These are phyloP conservation scores for Channa maculata DNA, from an alignment of 2,113 vertebrate species.

Conservation along the genomic window DNA sequence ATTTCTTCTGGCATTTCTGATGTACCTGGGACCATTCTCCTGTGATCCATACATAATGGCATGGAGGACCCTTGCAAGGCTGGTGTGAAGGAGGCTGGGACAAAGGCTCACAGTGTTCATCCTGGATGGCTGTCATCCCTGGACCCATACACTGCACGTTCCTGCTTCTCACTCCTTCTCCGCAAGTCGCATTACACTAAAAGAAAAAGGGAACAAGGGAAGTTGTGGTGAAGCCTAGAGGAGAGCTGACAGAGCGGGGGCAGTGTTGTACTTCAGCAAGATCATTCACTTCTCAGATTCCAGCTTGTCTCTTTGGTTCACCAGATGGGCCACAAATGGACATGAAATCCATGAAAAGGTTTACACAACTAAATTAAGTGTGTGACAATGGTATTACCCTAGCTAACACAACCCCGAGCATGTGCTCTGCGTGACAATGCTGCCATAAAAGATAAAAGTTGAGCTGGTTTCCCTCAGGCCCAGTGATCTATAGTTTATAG, in stretches of 20 bases:
- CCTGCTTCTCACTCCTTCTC: conserved; percentile 78
- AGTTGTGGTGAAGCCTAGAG: neutral
- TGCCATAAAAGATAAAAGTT: conserved; percentile 35
- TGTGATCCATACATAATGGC: conserved; percentile 86
- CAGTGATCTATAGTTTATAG: conserved; percentile 30
- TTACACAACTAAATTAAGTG: conserved; percentile 4
- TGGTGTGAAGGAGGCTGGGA: conserved; percentile 79
- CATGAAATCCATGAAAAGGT: neutral
- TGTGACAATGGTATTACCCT: neutral
- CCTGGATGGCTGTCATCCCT: conserved; percentile 77
- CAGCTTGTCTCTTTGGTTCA: conserved; percentile 9
- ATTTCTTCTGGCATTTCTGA: conserved; percentile 5
- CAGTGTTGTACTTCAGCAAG: conserved; percentile 61
- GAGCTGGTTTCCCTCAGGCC: conserved; percentile 1
- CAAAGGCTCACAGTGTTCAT: conserved; percentile 84
- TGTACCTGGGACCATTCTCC: conserved; percentile 89
- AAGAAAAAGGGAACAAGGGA: neutral
- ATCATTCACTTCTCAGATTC: conserved; percentile 20
- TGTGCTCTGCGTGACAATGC: conserved; percentile 19
- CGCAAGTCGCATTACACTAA: conserved; percentile 88
- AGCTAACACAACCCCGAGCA: conserved; percentile 22
- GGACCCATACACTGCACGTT: conserved; percentile 84
- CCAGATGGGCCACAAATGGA: conserved; percentile 20
- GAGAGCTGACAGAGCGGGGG: conserved; percentile 57
- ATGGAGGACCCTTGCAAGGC: conserved; percentile 80